Evolutionary conservation across 2,888 invertebrate species (phyloP), one percentile per base, ranked within the genome.

Genomic region (Machimus rusticus): DNA sequence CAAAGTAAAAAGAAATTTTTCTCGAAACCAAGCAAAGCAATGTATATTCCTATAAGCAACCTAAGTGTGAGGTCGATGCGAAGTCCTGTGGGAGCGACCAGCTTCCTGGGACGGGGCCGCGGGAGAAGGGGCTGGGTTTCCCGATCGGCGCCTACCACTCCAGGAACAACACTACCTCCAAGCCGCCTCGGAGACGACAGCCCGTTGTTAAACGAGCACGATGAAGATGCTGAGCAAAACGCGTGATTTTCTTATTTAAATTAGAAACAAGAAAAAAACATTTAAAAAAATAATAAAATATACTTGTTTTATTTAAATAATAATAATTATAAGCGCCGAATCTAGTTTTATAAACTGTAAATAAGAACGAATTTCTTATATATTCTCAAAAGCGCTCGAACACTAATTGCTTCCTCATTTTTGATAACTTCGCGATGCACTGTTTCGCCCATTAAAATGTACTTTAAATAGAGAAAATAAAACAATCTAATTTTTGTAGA

Each of bases 91-190:
- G 91, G 91, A 88, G 91, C 91, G 1, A 91, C 91, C 66, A 92
- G 90, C 87, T 92, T 92, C 89, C 90, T 91, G 6, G 90, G 90
- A 74, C 91, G 92, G 3, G 91, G 91, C 6, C 92, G 94, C 1
- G 92, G 93, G 8, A 93, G 94, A 82, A 92, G 94, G 88, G 93
- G 95, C 74, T 95, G 95, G 93, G 93, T 96, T 8, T 96, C 97
- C 0, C 93, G 96, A 34, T 97, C 97, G 0, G 97, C 97, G 0
- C 97, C 97, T 0, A 96, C 96, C 2, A 97, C 97, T 0, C 97
- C 97, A 0, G 93, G 95, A 46, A 95, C 95, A 43, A 91, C 91
- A 8, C 93, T 95, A 86, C 95, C 95, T 19, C 95, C 96, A 12
- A 94, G 93, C 89, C 92, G 94, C 2, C 93, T 95, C 89, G 94